A percentile compares a stretch with the other conserved stretches of the same genome.
phyloP scores from a whole-genome alignment of 2,113 vertebrate genomes.

The Nesospiza acunhae region DNA sequence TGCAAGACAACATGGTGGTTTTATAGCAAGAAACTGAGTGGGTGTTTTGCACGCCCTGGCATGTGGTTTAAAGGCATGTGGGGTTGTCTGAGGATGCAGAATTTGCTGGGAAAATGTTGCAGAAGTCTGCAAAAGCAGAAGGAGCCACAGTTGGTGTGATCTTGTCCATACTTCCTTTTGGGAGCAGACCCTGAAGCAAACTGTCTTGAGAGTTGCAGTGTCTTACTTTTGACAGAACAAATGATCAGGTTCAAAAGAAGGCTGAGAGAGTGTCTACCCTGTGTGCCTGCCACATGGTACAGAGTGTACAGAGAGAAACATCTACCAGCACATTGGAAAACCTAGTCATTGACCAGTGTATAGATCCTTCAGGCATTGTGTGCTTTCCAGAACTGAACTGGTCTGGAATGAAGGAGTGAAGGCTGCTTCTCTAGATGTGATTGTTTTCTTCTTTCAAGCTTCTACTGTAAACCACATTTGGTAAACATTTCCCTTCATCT shows the following conservation, averaged over 20 bases:
- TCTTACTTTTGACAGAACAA: not conserved
- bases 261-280: not conserved
- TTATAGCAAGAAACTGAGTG: constrained; percentile 17
- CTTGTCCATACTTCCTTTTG: not conserved
- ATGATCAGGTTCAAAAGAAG: not conserved
- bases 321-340: not conserved
- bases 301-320: not conserved
- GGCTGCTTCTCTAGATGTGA: not conserved
- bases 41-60: constrained; percentile 35
- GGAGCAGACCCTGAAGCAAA: constrained; percentile 11
- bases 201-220: not conserved
- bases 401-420: not conserved
- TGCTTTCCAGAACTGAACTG: not conserved
- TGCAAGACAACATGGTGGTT: constrained; percentile 3
- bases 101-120: not conserved
- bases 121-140: not conserved
- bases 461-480: not conserved
- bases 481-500: not conserved
- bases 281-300: not conserved
- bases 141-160: not conserved
- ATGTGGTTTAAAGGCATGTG: not conserved
- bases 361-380: not conserved
- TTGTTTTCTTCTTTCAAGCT: not conserved
- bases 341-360: not conserved
- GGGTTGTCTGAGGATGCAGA: constrained; percentile 29